Evolutionary conservation across 1,140 invertebrate genomes (phyloP).

Genomic region (Eurosta solidaginis): DNA sequence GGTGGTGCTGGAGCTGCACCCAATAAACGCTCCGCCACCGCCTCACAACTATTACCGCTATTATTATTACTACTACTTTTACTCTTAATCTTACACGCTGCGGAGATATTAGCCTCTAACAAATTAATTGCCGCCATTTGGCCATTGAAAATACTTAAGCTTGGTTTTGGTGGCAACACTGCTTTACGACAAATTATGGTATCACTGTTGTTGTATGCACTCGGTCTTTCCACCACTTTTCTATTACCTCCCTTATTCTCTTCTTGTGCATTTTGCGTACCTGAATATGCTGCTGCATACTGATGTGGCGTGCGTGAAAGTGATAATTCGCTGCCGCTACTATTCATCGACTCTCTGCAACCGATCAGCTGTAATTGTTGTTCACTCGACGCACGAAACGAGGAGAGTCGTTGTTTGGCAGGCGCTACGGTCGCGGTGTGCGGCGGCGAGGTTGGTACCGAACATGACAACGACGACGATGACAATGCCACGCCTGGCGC

Average conservation of each 20-base stretch:
- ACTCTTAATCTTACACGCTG: constrained; percentile 18
- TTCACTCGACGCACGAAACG: constrained; percentile 55
- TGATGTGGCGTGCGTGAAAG: background rate
- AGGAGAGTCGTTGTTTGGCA: constrained; percentile 57
- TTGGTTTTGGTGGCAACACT: constrained; percentile 49
- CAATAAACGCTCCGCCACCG: background rate
- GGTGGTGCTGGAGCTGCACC: constrained; percentile 34
- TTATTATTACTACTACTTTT: constrained; percentile 30
- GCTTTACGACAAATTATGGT: constrained; percentile 42
- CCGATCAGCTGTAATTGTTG: constrained; percentile 52
- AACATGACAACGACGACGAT: constrained; percentile 17
- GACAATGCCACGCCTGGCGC: constrained; percentile 36
- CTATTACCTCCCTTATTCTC: background rate
- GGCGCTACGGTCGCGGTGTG: constrained; percentile 54
- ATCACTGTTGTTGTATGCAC: constrained; percentile 35
- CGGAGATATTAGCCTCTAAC: constrained; percentile 29
- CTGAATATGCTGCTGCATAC: background rate
- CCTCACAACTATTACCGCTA: constrained; percentile 11
- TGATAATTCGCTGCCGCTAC: constrained; percentile 27
- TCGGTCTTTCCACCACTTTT: constrained; percentile 32
- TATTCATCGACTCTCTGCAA: constrained; percentile 34
- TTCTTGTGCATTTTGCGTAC: background rate
- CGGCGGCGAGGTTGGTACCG: constrained; percentile 35
- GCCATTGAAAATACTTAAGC: constrained; percentile 51
- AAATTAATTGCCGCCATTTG: background rate